Conservation (phyloP, 2,113 vertebrate genomes). For the Ophiodon elongatus region DNA sequence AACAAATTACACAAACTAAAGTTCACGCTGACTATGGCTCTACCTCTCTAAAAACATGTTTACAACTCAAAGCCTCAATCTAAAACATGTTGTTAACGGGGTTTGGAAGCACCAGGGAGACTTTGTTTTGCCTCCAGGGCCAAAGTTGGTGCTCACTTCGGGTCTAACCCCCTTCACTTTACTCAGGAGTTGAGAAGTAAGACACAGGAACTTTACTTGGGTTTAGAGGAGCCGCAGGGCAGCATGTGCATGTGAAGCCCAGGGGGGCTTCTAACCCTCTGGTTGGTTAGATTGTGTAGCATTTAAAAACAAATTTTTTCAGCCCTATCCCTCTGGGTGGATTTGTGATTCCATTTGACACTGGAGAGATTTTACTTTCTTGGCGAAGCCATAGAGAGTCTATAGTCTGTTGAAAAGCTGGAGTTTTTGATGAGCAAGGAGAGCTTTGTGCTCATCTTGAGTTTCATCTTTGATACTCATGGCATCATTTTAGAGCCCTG, state of each 20-base stretch:
- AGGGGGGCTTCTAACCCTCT: background rate
- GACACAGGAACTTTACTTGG: background rate
- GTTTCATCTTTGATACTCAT: conserved; percentile 6
- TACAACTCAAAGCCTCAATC: background rate
- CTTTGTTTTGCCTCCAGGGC: background rate
- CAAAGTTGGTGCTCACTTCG: background rate
- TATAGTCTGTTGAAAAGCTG: conserved; percentile 9
- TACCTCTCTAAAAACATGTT: background rate
- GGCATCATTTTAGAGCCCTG: background rate
- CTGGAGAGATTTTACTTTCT: conserved; percentile 18
- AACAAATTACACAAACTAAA: background rate
- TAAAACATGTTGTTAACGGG: background rate
- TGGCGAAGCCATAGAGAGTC: conserved; percentile 8
- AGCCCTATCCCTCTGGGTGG: background rate
- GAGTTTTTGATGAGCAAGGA: conserved; percentile 23
- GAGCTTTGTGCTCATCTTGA: conserved; percentile 15
- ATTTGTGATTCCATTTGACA: conserved; percentile 7
- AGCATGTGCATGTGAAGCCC: background rate
- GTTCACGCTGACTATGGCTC: background rate
- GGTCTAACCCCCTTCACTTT: background rate
- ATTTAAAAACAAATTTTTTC: background rate
- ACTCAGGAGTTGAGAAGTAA: background rate
- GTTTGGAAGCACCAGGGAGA: background rate
- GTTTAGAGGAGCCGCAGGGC: background rate
- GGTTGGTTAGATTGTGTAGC: background rate